Base-by-base conservation (phyloP, 2,797 vertebrate species). In the Champsocephalus esox region DNA sequence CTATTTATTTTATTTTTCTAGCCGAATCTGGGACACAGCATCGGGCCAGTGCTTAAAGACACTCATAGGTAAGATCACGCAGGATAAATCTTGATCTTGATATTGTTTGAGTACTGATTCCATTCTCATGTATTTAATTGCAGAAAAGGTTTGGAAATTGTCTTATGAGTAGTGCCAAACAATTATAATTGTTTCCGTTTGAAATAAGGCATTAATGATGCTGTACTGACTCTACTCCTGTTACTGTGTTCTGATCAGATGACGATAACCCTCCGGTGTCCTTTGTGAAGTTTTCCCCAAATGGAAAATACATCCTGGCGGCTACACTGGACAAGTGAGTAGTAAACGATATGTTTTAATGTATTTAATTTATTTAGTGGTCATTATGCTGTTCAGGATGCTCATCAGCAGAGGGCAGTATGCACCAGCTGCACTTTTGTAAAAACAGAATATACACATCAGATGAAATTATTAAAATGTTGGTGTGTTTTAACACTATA, bases 11-110 rank as follows among this genome's bases (percentile, higher is more conserved):
- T 57, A 58, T 66, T 1, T 84, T 60, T 52, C 34, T 88, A 99
- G 98, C 81, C 98, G 98, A 74, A 99, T 99, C 93, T 99, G 98
- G 98, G 98, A 99, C 91, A 99, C 98, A 0, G 98, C 98, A 2
- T 99, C 98, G 0, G 98, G 98, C 3, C 98, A 99, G 95, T 99
- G 98, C 93, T 94, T 99, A 92, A 99, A 99, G 96, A 99, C 98
- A 0, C 95, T 99, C 81, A 99, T 99, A 13, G 98, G 98, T 99
- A 89, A 96, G 96, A 44, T 58, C 3, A 9, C 28, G 9, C n/a
- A 12, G 13, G 19, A 19, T 34, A 6, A 28, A 34, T 38, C 5
- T 16, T 9, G 58, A 6, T 16, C 57, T 3, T 16, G n/a, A 5
- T 44, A 5, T 2, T 21, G 19, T 7, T 12, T 16, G 59, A 49